Evolutionary conservation across 2,888 invertebrate genomes (phyloP), one percentile per base, ranked within the genome.

Genomic region (Agrochola litura): DNA sequence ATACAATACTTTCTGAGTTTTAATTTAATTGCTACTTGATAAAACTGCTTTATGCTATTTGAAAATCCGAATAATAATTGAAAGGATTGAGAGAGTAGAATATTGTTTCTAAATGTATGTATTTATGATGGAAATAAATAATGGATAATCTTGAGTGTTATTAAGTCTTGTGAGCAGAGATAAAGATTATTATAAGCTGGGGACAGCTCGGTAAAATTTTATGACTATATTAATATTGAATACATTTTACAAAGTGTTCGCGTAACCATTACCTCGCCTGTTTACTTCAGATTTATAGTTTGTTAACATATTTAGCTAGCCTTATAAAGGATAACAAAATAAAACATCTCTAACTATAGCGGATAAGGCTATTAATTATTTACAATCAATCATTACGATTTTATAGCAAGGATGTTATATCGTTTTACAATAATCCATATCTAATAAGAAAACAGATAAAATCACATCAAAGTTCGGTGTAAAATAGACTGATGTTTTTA

Each of bases 401-500:
- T 91, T 89, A 91, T 87, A 85, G 89, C 83, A 76, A 85, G 85
- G 84, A 89, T 90, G 88, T 89, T 88, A 86, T 84, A 82, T 83
- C 86, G 87, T 88, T 86, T 86, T 83, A 89, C 90, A 89, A 90
- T 90, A 91, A 91, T 90, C 89, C 89, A 91, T 91, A 92, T 91
- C 91, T 89, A 91, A 91, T 87, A 90, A 87, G 87, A 86, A 86
- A 89, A 90, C 85, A 88, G 87, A 91, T 93, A 93, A 91, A 92
- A 90, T 89, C 90, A 91, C 92, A 94, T 93, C 92, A 92, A 92
- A 93, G 92, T 91, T 92, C 87, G 88, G 88, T 89, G 91, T 94
- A 92, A 93, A 93, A 91, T 91, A 91, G 90, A 90, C 90, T 87
- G 88, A 92, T 91, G 89, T 94, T 95, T 95, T 95, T 94, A 95